Evolutionary conservation across 2,113 vertebrate species (phyloP).

Genomic region (Crypturellus undulatus): DNA sequence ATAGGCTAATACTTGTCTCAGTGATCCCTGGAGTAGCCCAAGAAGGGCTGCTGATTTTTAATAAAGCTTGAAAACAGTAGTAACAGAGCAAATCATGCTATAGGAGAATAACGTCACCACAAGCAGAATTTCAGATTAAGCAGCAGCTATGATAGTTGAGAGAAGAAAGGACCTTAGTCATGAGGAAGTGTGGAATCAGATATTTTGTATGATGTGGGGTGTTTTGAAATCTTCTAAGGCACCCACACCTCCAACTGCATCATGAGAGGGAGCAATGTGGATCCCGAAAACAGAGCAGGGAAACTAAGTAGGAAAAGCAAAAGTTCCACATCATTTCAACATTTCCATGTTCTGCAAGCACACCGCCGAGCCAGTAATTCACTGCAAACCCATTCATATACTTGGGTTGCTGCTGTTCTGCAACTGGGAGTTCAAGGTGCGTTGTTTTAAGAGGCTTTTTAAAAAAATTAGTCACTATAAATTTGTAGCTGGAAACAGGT

Average conservation of each 20-base stretch:
- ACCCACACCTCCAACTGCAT: not conserved
- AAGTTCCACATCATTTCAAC: not conserved
- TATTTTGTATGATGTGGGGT: not conserved
- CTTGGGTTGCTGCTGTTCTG: not conserved
- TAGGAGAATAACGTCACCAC: not conserved
- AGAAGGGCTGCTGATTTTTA: not conserved
- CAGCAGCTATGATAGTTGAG: not conserved
- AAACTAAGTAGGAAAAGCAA: not conserved
- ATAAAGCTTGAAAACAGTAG: not conserved
- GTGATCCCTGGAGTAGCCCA: not conserved
- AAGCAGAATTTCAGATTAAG: not conserved
- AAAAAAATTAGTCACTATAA: not conserved
- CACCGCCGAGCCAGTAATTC: not conserved
- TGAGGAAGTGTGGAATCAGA: not conserved
- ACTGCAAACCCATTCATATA: not conserved
- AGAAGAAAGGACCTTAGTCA: not conserved
- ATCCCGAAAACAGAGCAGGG: not conserved
- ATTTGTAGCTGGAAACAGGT: not conserved
- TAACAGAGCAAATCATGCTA: not conserved
- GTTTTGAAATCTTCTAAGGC: not conserved
- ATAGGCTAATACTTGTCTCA: not conserved
- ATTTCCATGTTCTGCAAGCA: not conserved
- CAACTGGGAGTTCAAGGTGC: not conserved
- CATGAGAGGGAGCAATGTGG: rapidly evolving
- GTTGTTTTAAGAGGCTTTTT: not conserved